Conservation (phyloP, 1,140 invertebrate species). For the Nomia melanderi region DNA sequence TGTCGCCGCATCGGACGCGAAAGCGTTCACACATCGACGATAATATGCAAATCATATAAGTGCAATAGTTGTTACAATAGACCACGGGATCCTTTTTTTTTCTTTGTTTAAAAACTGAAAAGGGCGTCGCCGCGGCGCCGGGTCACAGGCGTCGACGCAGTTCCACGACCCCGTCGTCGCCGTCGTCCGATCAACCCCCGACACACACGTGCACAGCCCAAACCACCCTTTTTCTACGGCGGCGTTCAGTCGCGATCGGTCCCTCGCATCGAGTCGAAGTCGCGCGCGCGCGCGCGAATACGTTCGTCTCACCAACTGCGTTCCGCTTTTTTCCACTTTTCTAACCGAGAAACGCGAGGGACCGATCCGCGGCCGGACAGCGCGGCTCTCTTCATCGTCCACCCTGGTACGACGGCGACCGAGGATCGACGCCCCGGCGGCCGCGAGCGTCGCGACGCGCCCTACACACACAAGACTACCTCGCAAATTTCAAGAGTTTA, state of each 20-base stretch:
- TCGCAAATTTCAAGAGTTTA: constrained; percentile 67
- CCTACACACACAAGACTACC: constrained; percentile 68
- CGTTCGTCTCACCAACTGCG: too few species aligned
- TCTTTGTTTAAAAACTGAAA: not conserved
- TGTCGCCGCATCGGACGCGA: constrained; percentile 26
- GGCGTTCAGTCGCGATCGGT: too few species aligned
- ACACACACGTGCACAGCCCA: too few species aligned
- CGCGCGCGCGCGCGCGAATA: too few species aligned
- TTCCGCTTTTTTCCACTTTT: not conserved
- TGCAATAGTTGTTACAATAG: constrained; percentile 82
- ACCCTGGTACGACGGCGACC: not conserved
- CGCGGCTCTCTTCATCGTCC: not conserved
- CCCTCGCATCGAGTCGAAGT: too few species aligned
- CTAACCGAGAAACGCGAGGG: not conserved
- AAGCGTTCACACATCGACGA: too few species aligned
- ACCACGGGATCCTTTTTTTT: constrained; percentile 57
- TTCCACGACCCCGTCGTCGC: not conserved
- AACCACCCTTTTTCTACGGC: not conserved
- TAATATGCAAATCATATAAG: constrained; percentile 78
- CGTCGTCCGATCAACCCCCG: too few species aligned
- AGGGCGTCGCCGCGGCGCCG: constrained; percentile 35
- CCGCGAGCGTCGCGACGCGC: constrained; percentile 41
- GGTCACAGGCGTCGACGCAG: constrained; percentile 27
- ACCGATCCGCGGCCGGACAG: not conserved
- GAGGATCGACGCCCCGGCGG: too few species aligned